phyloP scores from a whole-genome alignment of 2,113 vertebrate species.

The Entelurus aequoreus region DNA sequence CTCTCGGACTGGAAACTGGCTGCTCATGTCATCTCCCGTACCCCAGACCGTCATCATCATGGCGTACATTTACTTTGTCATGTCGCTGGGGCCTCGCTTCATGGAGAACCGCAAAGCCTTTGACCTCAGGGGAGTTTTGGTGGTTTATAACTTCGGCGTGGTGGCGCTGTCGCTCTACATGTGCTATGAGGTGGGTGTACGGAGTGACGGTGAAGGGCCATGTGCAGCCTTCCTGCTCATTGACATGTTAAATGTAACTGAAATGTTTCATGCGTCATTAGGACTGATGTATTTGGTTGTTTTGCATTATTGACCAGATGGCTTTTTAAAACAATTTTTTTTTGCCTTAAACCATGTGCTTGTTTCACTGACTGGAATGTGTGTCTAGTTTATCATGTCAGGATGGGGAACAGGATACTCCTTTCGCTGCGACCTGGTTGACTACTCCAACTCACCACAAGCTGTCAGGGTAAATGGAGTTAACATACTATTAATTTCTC shows the following conservation, averaged over 20 bases:
- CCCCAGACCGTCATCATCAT: constrained; percentile 82
- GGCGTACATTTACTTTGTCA: constrained; percentile 88
- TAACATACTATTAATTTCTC: not conserved
- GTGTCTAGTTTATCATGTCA: constrained; percentile 88
- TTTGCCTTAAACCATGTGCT: not conserved
- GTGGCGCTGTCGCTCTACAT: constrained; percentile 90
- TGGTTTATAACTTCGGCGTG: constrained; percentile 85
- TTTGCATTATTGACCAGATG: not conserved
- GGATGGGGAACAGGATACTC: constrained; percentile 96
- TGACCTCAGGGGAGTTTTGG: constrained; percentile 82
- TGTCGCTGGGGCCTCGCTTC: constrained; percentile 82
- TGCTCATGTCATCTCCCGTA: constrained; percentile 89
- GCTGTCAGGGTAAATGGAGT: constrained; percentile 81
- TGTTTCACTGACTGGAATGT: not conserved
- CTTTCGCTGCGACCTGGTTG: constrained; percentile 86
- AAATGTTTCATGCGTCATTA: not conserved
- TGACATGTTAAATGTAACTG: no score
- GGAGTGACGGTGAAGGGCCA: no score
- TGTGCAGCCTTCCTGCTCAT: no score
- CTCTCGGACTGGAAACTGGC: constrained; percentile 80
- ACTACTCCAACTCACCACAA: constrained; percentile 84
- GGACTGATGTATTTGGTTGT: not conserved
- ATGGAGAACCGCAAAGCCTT: constrained; percentile 96
- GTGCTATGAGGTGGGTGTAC: constrained; percentile 83
- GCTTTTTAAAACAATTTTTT: not conserved